A percentile compares a stretch with the other conserved stretches of the same genome.
Evolutionary conservation across 2,888 invertebrate species (phyloP).

Genomic region (Willowsia nigromaculata): DNA sequence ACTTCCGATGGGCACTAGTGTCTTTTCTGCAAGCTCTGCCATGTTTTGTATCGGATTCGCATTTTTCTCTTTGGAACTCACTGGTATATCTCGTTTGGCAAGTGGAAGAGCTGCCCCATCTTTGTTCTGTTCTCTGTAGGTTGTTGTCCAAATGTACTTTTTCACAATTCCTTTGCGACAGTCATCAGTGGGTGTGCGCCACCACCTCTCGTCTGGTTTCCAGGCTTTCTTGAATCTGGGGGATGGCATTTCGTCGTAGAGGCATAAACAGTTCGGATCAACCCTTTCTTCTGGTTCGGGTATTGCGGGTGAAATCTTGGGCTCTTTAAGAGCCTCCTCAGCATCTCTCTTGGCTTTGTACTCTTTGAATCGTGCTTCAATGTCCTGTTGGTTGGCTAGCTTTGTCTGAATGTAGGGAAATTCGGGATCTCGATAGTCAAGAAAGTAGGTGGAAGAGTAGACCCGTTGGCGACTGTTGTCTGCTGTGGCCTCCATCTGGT

Average conservation of each 20-base stretch:
- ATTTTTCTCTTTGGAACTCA: conserved; percentile 66
- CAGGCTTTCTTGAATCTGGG: conserved; percentile 57
- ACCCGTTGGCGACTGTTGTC: conserved; percentile 62
- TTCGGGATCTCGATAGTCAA: conserved; percentile 73
- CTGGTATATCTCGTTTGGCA: conserved; percentile 65
- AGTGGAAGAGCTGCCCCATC: conserved; percentile 77
- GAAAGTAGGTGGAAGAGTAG: conserved; percentile 73
- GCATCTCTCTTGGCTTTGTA: conserved; percentile 76
- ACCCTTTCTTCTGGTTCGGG: conserved; percentile 48
- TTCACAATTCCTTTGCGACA: conserved; percentile 75
- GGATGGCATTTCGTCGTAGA: conserved; percentile 60
- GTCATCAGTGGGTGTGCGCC: conserved; percentile 66
- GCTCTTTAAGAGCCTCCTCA: conserved; percentile 72
- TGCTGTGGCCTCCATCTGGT: conserved; percentile 64
- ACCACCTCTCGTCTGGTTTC: conserved; percentile 65
- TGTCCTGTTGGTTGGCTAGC: conserved; percentile 58
- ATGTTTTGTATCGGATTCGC: conserved; percentile 43
- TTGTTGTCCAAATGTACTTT: conserved; percentile 76
- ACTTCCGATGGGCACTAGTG: conserved; percentile 46
- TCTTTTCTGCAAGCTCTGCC: conserved; percentile 59
- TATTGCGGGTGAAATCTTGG: conserved; percentile 60
- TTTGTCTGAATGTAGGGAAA: conserved; percentile 74
- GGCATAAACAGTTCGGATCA: conserved; percentile 67
- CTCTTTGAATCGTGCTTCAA: conserved; percentile 61
- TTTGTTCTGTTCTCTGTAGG: conserved; percentile 77